phyloP scores from a whole-genome alignment of 2,888 invertebrate genomes.

The Aspidiotus rigidus region DNA sequence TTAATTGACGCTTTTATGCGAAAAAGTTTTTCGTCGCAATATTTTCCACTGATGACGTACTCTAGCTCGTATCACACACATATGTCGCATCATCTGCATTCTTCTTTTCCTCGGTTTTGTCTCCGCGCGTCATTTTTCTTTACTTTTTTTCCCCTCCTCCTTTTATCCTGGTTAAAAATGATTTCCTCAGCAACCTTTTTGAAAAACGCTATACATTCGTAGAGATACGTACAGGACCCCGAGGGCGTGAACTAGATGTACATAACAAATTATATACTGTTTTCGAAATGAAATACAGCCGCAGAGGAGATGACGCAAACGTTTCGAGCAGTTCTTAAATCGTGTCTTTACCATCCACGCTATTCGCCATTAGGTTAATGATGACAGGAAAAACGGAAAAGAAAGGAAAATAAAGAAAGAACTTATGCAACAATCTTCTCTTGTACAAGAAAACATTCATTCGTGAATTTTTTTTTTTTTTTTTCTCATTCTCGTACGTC shows the following conservation, averaged over 20 bases:
- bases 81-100: too few relatives aligned
- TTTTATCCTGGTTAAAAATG: neutral
- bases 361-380: slow-evolving; percentile 31
- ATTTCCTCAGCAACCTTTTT: slow-evolving; percentile 18
- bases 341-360: slow-evolving; percentile 13
- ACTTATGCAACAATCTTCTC: slow-evolving; percentile 25
- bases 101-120: too few relatives aligned
- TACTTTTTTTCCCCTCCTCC: neutral
- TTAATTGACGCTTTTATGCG: too few relatives aligned
- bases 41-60: too few relatives aligned
- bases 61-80: too few relatives aligned
- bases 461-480: neutral
- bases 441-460: neutral
- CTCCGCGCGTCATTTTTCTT: neutral
- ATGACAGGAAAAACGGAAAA: slow-evolving; percentile 6
- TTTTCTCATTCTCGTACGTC: too few relatives aligned
- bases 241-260: slow-evolving; percentile 20
- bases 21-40: too few relatives aligned
- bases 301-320: slow-evolving; percentile 20
- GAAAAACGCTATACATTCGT: slow-evolving; percentile 11
- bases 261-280: slow-evolving; percentile 28
- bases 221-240: slow-evolving; percentile 12
- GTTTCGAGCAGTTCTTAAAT: slow-evolving; percentile 26
- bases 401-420: slow-evolving; percentile 2
- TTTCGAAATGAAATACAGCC: slow-evolving; percentile 10